Evolutionary conservation across 2,797 vertebrate species (phyloP), one percentile per base, ranked within the genome.

Genomic region (Phoeniculus purpureus): DNA sequence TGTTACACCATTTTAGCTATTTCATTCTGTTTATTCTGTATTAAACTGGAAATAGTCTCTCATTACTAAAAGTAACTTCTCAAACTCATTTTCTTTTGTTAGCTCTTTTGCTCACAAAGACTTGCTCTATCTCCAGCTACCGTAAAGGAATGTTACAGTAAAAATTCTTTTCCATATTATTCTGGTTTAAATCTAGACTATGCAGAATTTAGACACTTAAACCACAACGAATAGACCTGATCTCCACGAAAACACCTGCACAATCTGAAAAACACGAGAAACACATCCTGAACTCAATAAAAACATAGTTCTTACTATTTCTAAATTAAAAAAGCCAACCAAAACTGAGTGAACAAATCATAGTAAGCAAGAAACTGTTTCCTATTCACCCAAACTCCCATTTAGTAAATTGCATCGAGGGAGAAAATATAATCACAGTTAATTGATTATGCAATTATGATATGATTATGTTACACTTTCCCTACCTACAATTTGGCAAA

Each of bases 391-490:
- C 8, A 64, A 95, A 95, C 60, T 94, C 66, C 93, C 43, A 62
- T 95, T 97, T 93, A 91, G 85, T 94, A 97, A 96, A 97, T 52
- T 96, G 87, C 93, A 96, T 95, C 77, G 5, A 92, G 94, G 96
- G 92, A 97, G 93, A 96, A 97, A 97, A 97, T 96, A 96, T 88
- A 96, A 97, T 97, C 95, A 96, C 47, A 92, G 45, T 90, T 89
- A 97, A 97, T 73, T 96, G 95, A 97, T 96, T 94, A 97, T 81
- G 92, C 92, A 96, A 97, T 96, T 97, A 96, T 75, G 77, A 94
- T 91, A 96, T 92, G 84, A 97, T 96, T 96, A 96, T 81, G 94
- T 84, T 95, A 92, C 54, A 4, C 88, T 96, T 94, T 97, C 86
- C 92, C 94, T 97, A 43, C 43, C 92, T 95, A 59, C 87, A 97